Base-by-base conservation (phyloP, 2,888 invertebrate species). In the Hydraecia micacea region DNA sequence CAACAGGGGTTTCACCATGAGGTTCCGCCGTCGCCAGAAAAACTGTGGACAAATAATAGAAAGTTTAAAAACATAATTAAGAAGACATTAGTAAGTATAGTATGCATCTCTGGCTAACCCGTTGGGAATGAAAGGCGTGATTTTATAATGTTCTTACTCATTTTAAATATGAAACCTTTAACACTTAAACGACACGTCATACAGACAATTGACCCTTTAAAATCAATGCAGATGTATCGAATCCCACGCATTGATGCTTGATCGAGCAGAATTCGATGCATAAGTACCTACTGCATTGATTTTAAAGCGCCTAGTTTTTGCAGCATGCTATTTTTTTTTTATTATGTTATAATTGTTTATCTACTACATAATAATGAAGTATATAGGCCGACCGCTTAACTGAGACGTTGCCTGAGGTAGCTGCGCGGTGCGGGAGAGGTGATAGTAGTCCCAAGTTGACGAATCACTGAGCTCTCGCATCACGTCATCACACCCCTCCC, bases 1-100 rank as follows among this genome's bases (percentile, higher is more conserved):
- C 9, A 99, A 94, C 78, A 99, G 95, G 6, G 99, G 99, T 90
- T 98, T 98, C 13, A 99, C 99, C 97, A 99, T 98, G 68, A 99
- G 96, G 91, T 98, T 98, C 92, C 99, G 97, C 90, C 99, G 97
- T 88, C 99, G 97, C 98, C 99, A 99, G 93, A 98, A 99, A 95
- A 98, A 98, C 99, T 99, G 94, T 36, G 95, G 93, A 83, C 39
- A 72, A n/a, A 42, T 1, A 63, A 55, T 21, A 25, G 18, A n/a
- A 32, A 39, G 6, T 15, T 21, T 21, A 18, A 73, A 49, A 39
- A 72, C 13, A 9, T 36, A 52, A n/a, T n/a, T 36, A 11, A 13
- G 1, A 9, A 18, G 62, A 32, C 1, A 3, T 18, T 7, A n/a
- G 6, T 18, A 15, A n/a, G 6, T 13, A 49, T 52, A 52, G 25